Base-by-base conservation (phyloP, 2,888 invertebrate genomes). In the Tiliacea aurago region DNA sequence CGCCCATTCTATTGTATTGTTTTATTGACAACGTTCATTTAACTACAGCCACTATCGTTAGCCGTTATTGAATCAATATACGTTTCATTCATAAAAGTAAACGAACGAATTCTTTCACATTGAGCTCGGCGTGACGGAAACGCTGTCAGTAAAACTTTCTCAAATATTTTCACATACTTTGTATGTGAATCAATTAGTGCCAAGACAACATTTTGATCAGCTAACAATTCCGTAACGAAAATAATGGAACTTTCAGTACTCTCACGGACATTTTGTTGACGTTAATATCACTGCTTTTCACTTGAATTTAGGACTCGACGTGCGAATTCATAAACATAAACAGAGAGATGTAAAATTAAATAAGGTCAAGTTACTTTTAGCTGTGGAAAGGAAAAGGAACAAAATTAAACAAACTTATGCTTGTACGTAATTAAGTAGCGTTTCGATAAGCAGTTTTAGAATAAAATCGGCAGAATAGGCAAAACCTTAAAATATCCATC, bases 71-170 rank as follows among this genome's bases (percentile, higher is more conserved):
- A 84, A 81, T 81, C 78, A 81, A 81, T 78, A 71, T 81, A 84
- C 71, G 70, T 78, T 87, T 83, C 87, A 87, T 87, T 87, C 87
- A 87, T 83, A 84, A 87, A 85, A 84, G 68, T 81, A 80, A 85
- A 84, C 73, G 78, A 73, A 83, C 72, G 74, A 71, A 84, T 86
- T 85, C 76, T 78, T 80, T 81, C 77, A 81, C 79, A 77, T 80
- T 59, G 76, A 55, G 63, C 58, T 72, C 62, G n/a, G 80, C 86
- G 75, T 86, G 78, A 84, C 86, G 73, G 81, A 84, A 73, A 81
- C 15, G 61, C 51, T 66, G 53, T 56, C 71, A 80, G 43, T 84
- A 75, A 78, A 85, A 85, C 86, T 86, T 86, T 86, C 86, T 62
- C 85, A 73, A 81, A 83, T 80, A 86, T 84, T 75, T 84, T 86